Conservation (phyloP, 2,888 invertebrate genomes). For the Leptopterna dolabrata region DNA sequence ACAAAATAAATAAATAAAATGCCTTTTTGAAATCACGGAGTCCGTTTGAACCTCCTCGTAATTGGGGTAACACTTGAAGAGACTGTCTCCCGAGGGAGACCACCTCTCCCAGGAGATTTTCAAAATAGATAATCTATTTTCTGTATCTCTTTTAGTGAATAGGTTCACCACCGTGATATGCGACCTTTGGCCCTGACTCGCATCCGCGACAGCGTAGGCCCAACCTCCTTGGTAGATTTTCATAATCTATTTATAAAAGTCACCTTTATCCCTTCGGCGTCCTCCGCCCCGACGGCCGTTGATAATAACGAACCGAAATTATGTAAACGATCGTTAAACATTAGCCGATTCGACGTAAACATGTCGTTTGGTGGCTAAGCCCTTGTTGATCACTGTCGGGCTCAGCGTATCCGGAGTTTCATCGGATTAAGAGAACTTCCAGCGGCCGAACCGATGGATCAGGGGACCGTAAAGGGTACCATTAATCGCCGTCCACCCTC, state of each 20-base stretch:
- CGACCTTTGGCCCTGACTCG: not conserved
- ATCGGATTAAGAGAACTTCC: not conserved
- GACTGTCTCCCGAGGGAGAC: no score
- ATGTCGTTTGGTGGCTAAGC: conserved; percentile 7
- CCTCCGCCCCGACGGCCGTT: not conserved
- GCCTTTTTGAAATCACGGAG: no score
- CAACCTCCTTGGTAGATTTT: not conserved
- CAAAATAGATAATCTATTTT: no score
- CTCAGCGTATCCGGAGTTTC: not conserved
- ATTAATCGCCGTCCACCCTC: not conserved
- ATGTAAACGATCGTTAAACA: not conserved
- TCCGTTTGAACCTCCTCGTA: no score
- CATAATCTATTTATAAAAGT: not conserved
- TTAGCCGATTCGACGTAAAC: conserved; percentile 8
- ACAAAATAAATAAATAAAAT: no score
- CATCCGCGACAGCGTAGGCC: not conserved
- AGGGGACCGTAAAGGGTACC: not conserved
- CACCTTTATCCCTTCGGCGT: not conserved
- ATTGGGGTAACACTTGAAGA: no score
- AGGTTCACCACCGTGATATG: not conserved
- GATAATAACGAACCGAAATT: not conserved
- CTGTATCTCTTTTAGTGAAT: no score
- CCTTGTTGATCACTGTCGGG: conserved; percentile 3
- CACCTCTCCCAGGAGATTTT: no score
- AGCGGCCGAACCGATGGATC: not conserved